Percentiles rank a stretch among this genome's conserved stretches.
Evolutionary conservation across 2,888 invertebrate genomes (phyloP).

Genomic region (Amphipoea lucens): DNA sequence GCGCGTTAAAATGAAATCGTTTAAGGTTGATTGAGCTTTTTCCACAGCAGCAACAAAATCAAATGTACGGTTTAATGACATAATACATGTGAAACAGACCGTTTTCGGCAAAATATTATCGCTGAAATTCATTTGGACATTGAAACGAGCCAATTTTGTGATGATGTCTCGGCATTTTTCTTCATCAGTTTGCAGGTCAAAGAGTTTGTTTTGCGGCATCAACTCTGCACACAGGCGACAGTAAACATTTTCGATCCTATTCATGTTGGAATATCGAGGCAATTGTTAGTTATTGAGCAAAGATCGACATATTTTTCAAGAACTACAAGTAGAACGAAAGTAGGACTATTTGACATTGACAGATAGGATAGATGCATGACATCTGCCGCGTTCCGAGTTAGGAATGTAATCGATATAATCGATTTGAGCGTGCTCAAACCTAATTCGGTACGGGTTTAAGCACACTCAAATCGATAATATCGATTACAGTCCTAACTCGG

Average conservation of each 20-base stretch:
- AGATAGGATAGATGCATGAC: neutral
- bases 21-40: constrained; percentile 74
- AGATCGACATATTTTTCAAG: constrained; percentile 31
- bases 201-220: constrained; percentile 73
- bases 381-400: too few relatives aligned
- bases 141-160: constrained; percentile 74
- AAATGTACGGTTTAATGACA: constrained; percentile 74
- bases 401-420: too few relatives aligned
- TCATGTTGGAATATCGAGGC: constrained; percentile 60
- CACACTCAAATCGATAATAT: too few relatives aligned
- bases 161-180: constrained; percentile 69
- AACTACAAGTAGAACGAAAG: neutral
- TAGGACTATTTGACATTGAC: neutral
- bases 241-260: constrained; percentile 63
- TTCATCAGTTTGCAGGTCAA: constrained; percentile 71
- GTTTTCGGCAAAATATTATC: constrained; percentile 74
- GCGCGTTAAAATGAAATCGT: constrained; percentile 64
- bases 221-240: constrained; percentile 79
- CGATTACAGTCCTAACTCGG: too few relatives aligned
- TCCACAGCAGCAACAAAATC: constrained; percentile 78
- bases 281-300: neutral
- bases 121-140: constrained; percentile 72
- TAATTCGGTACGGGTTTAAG: too few relatives aligned
- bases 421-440: too few relatives aligned
- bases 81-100: constrained; percentile 78